These are phyloP conservation scores for Girardinus metallicus DNA, from an alignment of 2,797 vertebrate genomes.

Conservation along the genomic window DNA sequence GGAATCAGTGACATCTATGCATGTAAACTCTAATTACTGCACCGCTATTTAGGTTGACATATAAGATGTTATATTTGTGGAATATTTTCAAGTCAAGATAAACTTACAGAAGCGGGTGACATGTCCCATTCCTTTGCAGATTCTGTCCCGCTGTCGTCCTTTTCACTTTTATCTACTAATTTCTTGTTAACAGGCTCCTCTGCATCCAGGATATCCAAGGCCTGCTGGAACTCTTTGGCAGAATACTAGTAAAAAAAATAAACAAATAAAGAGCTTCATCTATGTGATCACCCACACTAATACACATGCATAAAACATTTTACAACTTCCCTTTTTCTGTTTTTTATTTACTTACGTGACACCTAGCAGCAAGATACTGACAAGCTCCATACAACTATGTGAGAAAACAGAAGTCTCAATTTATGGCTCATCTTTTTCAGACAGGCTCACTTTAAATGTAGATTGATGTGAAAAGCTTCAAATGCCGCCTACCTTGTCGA, in stretches of 20 bases:
- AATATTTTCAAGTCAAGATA: not conserved
- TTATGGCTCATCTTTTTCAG: not conserved
- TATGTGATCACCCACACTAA: not conserved
- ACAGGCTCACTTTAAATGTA: not conserved
- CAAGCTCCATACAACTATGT: constrained; percentile 92
- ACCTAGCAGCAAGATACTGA: constrained; percentile 97
- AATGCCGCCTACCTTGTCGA: constrained; percentile 88
- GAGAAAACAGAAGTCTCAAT: constrained; percentile 29
- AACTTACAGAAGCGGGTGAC: constrained; percentile 91
- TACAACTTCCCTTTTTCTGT: not conserved
- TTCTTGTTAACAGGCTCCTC: constrained; percentile 93
- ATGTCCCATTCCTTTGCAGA: constrained; percentile 91
- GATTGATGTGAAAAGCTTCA: not conserved
- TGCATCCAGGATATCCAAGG: constrained; percentile 95
- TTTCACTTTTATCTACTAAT: constrained; percentile 88
- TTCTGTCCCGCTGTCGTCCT: constrained; percentile 89
- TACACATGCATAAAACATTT: not conserved
- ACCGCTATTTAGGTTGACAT: not conserved
- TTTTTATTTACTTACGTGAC: constrained; percentile 89
- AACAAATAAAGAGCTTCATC: not conserved
- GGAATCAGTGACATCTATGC: not conserved
- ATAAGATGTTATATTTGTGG: not conserved
- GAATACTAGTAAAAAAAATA: constrained; percentile 86
- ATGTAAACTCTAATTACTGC: not conserved
- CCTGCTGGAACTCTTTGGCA: constrained; percentile 98